Conservation (phyloP, 2,888 invertebrate species). For the Chloroclystis v-ata region DNA sequence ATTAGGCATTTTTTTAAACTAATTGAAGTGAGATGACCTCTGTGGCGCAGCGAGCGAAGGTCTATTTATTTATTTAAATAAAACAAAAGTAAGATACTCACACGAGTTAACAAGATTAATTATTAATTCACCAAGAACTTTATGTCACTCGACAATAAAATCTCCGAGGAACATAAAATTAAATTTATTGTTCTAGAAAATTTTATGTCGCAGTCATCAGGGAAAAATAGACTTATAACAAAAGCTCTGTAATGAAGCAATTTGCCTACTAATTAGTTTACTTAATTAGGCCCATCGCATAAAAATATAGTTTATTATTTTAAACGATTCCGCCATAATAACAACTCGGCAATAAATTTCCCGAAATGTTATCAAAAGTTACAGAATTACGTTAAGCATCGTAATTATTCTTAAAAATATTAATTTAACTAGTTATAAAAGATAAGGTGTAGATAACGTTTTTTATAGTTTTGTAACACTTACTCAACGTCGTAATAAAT, state of each 20-base stretch:
- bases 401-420: slow-evolving; percentile 17
- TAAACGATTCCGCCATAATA: slow-evolving; percentile 15
- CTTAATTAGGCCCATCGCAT: slow-evolving; percentile 15
- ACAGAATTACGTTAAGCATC: slow-evolving; percentile 15
- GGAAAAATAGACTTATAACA: slow-evolving; percentile 16
- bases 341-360: slow-evolving; percentile 15
- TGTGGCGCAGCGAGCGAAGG: too few relatives aligned
- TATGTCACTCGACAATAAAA: slow-evolving; percentile 31
- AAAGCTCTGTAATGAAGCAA: slow-evolving; percentile 21
- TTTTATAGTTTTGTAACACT: slow-evolving; percentile 36
- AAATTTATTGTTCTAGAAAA: slow-evolving; percentile 25
- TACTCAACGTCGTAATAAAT: slow-evolving; percentile 43
- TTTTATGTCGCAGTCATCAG: slow-evolving; percentile 19
- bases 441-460: slow-evolving; percentile 34
- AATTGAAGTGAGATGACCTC: too few relatives aligned
- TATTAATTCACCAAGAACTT: slow-evolving; percentile 32
- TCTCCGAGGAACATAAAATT: slow-evolving; percentile 26
- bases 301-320: slow-evolving; percentile 22
- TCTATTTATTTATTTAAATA: neutral
- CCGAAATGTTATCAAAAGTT: slow-evolving; percentile 7
- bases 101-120: slow-evolving; percentile 6
- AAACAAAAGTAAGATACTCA: neutral
- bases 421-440: slow-evolving; percentile 6
- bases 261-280: slow-evolving; percentile 19
- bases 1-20: too few relatives aligned